These are phyloP conservation scores for Apodemus speciosus DNA, from an alignment of 2,113 vertebrate species.

Conservation along the genomic window DNA sequence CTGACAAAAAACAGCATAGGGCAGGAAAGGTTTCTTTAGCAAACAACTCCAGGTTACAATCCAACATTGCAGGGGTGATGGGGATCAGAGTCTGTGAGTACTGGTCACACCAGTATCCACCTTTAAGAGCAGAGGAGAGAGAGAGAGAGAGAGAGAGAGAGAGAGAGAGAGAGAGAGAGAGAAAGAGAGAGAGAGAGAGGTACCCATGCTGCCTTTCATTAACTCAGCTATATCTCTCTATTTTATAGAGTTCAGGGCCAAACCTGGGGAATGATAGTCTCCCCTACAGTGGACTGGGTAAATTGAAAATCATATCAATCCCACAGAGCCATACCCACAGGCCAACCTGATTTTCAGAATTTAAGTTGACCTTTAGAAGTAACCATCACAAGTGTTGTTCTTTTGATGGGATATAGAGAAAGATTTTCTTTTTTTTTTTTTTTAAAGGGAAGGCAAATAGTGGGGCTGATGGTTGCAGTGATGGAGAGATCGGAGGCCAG, in stretches of 20 bases:
- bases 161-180: neutral
- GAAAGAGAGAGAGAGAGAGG: neutral
- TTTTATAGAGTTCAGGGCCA: neutral
- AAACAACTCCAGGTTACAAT: neutral
- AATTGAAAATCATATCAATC: neutral
- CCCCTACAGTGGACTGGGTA: neutral
- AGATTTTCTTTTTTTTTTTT: neutral
- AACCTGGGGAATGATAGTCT: neutral
- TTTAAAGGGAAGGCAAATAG: neutral
- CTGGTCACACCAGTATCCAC: neutral
- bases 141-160: neutral
- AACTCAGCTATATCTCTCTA: no score
- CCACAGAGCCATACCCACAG: neutral
- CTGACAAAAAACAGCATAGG: neutral
- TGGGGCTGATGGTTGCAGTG: neutral
- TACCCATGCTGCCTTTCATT: neutral
- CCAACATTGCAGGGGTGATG: rapidly evolving
- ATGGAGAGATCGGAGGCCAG: neutral
- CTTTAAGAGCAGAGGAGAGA: neutral
- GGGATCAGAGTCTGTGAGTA: neutral
- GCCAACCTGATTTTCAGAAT: neutral
- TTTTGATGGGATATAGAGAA: neutral
- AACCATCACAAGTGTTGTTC: neutral
- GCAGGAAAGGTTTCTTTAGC: neutral
- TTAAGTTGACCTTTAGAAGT: neutral